Conservation (phyloP, 2,888 invertebrate species). For the Athalia rosae region DNA sequence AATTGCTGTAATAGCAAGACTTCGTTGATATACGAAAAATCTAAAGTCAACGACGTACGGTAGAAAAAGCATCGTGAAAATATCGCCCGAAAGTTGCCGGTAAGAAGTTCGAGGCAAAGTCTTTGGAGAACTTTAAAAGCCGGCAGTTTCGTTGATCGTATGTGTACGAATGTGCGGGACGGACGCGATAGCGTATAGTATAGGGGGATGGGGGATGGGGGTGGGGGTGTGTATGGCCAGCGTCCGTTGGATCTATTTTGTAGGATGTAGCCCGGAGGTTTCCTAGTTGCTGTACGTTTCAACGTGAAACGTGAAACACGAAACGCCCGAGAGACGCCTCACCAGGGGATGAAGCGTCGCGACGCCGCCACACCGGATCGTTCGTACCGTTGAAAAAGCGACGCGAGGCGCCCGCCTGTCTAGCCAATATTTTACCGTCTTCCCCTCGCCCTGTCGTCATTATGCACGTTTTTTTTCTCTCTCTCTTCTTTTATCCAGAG, state of each 20-base stretch:
- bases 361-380: conserved; percentile 29
- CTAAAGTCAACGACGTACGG: conserved; percentile 10
- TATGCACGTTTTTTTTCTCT: conserved; percentile 37
- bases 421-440: conserved; percentile 70
- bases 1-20: neutral
- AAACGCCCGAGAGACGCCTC: conserved; percentile 18
- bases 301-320: conserved; percentile 4
- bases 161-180: neutral
- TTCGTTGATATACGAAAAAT: conserved; percentile 11
- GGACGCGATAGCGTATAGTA: neutral
- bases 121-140: conserved; percentile 17
- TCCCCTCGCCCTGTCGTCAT: conserved; percentile 48
- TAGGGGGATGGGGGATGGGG: neutral
- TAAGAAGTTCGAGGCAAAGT: conserved; percentile 29
- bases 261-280: neutral
- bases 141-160: conserved; percentile 23
- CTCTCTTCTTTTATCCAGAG: neutral
- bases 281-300: neutral
- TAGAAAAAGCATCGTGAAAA: conserved; percentile 19
- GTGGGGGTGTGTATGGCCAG: neutral
- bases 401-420: conserved; percentile 65
- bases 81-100: neutral
- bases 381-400: conserved; percentile 29
- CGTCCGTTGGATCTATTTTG: neutral
- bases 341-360: conserved; percentile 27